phyloP scores from a whole-genome alignment of 2,797 vertebrate genomes.

The Denticeps clupeoides region DNA sequence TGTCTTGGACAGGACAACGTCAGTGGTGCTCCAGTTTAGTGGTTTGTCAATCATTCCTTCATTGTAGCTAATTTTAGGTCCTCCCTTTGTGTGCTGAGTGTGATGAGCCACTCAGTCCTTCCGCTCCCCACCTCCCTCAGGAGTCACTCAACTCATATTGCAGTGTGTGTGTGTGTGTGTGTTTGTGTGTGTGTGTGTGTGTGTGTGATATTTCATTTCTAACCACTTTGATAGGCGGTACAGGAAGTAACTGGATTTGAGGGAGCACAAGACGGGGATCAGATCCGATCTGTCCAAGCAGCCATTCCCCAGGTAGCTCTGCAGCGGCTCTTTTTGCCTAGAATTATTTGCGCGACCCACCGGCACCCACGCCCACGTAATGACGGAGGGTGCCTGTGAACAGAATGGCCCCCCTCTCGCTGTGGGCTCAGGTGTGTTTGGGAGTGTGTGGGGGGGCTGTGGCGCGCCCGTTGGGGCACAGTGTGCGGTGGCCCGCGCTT shows the following conservation, averaged over 20 bases:
- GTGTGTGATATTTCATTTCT: too few relatives aligned
- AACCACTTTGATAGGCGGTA: too few relatives aligned
- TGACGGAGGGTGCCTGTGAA: too few relatives aligned
- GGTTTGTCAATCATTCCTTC: conserved; percentile 9
- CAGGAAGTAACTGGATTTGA: neutral
- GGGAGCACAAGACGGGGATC: neutral
- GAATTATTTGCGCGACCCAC: neutral
- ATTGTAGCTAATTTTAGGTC: conserved; percentile 9
- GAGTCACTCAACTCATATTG: conserved; percentile 8
- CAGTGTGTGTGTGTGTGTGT: neutral
- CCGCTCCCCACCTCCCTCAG: conserved; percentile 11
- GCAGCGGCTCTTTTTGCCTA: neutral
- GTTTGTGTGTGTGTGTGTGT: neutral
- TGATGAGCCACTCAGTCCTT: conserved; percentile 26
- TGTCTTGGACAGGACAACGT: conserved; percentile 3
- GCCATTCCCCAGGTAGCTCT: neutral
- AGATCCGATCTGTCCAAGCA: neutral
- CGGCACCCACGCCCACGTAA: conserved; percentile 49
- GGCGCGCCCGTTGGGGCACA: too few relatives aligned
- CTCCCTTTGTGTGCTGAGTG: conserved; percentile 10
- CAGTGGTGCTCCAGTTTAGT: conserved; percentile 15
- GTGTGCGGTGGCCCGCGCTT: too few relatives aligned
- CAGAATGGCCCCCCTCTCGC: too few relatives aligned
- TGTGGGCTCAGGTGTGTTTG: too few relatives aligned
- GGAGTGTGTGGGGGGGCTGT: too few relatives aligned